Percentiles rank a stretch among this genome's conserved stretches.
Conservation (phyloP, 1,140 invertebrate genomes). For the Listronotus bonariensis region DNA sequence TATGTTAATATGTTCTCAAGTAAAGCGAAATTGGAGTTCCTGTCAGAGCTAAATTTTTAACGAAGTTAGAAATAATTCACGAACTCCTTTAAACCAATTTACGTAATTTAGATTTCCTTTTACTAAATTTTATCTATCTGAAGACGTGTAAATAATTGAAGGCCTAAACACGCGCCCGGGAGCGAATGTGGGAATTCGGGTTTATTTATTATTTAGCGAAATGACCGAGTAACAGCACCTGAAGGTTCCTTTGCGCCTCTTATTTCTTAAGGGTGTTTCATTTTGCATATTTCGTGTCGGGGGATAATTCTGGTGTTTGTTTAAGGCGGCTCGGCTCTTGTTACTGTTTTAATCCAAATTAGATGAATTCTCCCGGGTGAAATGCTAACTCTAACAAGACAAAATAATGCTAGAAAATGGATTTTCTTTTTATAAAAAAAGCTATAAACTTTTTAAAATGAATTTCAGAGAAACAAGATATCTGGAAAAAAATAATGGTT, state of each 20-base stretch:
- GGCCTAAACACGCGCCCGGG: too few relatives aligned
- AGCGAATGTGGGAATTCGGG: too few relatives aligned
- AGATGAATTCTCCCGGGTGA: conserved; percentile 17
- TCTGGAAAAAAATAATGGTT: too few relatives aligned
- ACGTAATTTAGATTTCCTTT: conserved; percentile 28
- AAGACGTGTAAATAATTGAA: conserved; percentile 29
- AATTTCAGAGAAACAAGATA: too few relatives aligned
- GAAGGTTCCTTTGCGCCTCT: too few relatives aligned
- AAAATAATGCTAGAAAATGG: conserved; percentile 23
- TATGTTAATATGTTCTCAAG: too few relatives aligned
- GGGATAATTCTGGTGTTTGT: conserved; percentile 33
- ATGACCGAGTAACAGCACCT: too few relatives aligned
- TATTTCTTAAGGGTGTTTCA: conserved; percentile 30
- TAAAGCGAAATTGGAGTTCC: too few relatives aligned
- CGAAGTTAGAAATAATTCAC: conserved; percentile 26
- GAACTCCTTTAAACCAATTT: conserved; percentile 34
- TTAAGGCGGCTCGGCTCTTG: conserved; percentile 22
- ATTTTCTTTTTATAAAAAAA: conserved; percentile 10
- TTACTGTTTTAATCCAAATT: conserved; percentile 37
- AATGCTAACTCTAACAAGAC: conserved; percentile 8
- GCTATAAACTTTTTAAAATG: too few relatives aligned
- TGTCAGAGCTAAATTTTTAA: conserved; percentile 37
- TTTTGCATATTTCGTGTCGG: conserved; percentile 36
- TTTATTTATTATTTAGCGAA: too few relatives aligned
- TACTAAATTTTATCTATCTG: conserved; percentile 39